A percentile compares a stretch with the other conserved stretches of the same genome.
Conservation (phyloP, 2,888 invertebrate genomes). For the Platerodrilus igneus region DNA sequence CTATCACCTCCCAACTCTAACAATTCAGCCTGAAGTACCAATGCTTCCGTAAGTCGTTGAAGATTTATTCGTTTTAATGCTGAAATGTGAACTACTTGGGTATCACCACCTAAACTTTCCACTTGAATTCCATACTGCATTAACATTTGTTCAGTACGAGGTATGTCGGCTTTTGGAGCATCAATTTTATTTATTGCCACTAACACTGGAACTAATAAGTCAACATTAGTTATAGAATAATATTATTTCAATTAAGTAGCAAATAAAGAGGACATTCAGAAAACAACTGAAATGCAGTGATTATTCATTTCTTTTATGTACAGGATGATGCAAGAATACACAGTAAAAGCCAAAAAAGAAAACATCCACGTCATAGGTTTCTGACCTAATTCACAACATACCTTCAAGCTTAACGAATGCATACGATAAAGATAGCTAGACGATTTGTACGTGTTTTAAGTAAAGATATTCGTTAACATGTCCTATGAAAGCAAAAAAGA, state of each 20-base stretch:
- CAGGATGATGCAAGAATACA: no score
- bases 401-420: no score
- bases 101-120: slow-evolving; percentile 87
- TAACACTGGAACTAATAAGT: slow-evolving; percentile 79
- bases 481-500: no score
- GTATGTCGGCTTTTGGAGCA: slow-evolving; percentile 83
- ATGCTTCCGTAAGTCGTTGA: slow-evolving; percentile 73
- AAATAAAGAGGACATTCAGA: no score
- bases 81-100: slow-evolving; percentile 87
- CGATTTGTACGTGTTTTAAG: no score
- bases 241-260: slow-evolving; percentile 1
- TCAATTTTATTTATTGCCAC: slow-evolving; percentile 99
- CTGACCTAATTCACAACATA: no score
- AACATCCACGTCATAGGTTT: no score
- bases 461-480: no score
- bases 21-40: slow-evolving; percentile 78
- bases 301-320: no score
- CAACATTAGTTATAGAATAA: slow-evolving; percentile 16
- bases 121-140: slow-evolving; percentile 68
- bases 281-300: no score
- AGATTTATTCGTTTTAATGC: slow-evolving; percentile 82
- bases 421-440: no score
- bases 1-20: slow-evolving; percentile 84
- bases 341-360: no score
- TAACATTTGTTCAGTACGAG: slow-evolving; percentile 71